Base-by-base conservation (phyloP, 1,140 invertebrate genomes). In the Antheraea mylitta region DNA sequence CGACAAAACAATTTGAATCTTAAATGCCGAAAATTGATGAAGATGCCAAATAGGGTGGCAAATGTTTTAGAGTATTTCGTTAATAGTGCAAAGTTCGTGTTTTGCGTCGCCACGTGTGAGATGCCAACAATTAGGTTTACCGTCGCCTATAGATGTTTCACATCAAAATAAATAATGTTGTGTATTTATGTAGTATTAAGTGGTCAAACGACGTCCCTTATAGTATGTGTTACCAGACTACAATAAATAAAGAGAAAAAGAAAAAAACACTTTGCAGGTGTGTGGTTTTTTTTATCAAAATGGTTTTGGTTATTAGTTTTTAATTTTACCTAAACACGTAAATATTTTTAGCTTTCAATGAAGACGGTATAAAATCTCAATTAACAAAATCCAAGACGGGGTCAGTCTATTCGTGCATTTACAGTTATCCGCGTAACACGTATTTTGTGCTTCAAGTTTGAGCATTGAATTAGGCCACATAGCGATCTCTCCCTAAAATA, bases 401-500 rank as follows among this genome's bases (percentile, higher is more conserved):
- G 81, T 82, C 80, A 76, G 85, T 82, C 82, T 85, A 88, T 89
- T 92, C 83, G 86, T 90, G 84, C 79, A 90, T 91, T 90, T 92
- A 92, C 90, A 92, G 90, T 92, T 92, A 92, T 86, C 83, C 88
- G 87, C 81, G 90, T 90, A 91, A 90, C 88, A 92, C 90, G 89
- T 91, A 92, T 92, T 90, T 92, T 91, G 89, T 91, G 89, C 89
- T 92, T 92, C 90, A 89, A 92, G 90, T 88, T 91, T 87, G 83
- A 90, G 89, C 87, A 88, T 88, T 91, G 90, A 92, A 92, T 92
- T 92, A 92, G 90, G 91, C 91, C 91, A 92, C 91, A 92, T 92
- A 92, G 91, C 91, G 91, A 92, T 92, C 90, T 92, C 91, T 92
- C 91, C 91, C 90, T 92, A 92, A 92, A 92, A 92, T 92, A 92